Evolutionary conservation across 2,888 invertebrate genomes (phyloP).

Genomic region (Hemicrepidius hirtus): DNA sequence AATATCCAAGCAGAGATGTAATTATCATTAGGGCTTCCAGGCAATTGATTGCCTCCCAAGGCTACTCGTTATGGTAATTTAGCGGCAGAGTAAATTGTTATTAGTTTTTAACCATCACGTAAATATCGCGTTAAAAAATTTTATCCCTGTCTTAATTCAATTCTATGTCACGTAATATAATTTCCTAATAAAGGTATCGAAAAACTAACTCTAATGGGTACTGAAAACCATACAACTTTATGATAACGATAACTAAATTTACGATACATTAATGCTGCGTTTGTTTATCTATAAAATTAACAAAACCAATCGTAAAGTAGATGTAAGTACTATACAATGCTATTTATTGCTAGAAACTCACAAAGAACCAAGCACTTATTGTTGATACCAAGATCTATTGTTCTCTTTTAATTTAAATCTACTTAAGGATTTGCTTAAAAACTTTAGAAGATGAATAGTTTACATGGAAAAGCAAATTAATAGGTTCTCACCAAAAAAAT

Average conservation of each 20-base stretch:
- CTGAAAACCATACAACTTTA: slow-evolving; percentile 19
- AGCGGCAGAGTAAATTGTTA: slow-evolving; percentile 54
- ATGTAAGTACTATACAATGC: slow-evolving; percentile 7
- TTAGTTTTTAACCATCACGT: slow-evolving; percentile 55
- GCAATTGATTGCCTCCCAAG: slow-evolving; percentile 59
- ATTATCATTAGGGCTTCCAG: slow-evolving; percentile 58
- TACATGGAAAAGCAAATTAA: no score
- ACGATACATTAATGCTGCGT: slow-evolving; percentile 13
- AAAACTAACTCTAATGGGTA: slow-evolving; percentile 12
- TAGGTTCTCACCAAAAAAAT: no score
- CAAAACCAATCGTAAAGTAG: slow-evolving; percentile 23
- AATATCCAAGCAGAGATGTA: slow-evolving; percentile 52
- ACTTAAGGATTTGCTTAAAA: no score
- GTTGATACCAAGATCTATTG: background rate
- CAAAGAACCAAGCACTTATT: background rate
- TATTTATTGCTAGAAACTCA: slow-evolving; percentile 15
- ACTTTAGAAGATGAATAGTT: no score
- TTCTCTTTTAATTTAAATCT: background rate
- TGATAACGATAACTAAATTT: slow-evolving; percentile 25
- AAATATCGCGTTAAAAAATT: slow-evolving; percentile 31
- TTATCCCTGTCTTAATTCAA: slow-evolving; percentile 22
- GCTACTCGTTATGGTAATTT: slow-evolving; percentile 58
- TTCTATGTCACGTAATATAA: slow-evolving; percentile 16
- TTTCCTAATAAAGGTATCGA: slow-evolving; percentile 20
- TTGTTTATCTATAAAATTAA: slow-evolving; percentile 33